Conservation (phyloP, 2,888 invertebrate genomes). For the Lamellibrachia satsuma region DNA sequence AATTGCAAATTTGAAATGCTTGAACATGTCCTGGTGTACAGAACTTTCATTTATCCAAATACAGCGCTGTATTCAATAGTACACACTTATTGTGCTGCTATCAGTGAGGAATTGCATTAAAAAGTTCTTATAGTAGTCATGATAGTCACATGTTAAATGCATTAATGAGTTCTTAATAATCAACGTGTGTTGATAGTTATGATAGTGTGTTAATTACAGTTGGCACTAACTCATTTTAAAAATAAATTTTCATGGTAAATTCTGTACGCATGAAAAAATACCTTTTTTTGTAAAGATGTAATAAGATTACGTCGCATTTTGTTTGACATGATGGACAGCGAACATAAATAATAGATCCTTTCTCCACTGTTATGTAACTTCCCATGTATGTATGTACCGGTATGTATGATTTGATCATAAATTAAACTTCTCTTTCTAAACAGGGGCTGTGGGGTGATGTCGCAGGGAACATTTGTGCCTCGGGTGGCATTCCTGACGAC, state of each 20-base stretch:
- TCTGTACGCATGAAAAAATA: neutral
- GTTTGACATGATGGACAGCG: neutral
- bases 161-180: neutral
- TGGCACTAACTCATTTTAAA: too few relatives aligned
- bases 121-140: neutral
- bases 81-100: neutral
- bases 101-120: neutral
- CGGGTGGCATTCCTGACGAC: conserved; percentile 31
- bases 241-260: neutral
- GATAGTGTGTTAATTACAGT: neutral
- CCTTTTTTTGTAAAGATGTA: neutral
- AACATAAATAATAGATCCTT: neutral
- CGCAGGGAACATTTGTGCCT: conserved; percentile 27
- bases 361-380: neutral
- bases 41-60: neutral
- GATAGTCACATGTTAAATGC: neutral
- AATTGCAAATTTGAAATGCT: too few relatives aligned
- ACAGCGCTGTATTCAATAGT: neutral
- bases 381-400: neutral
- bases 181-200: neutral
- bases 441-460: neutral
- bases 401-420: neutral
- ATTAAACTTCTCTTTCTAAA: neutral
- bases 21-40: too few relatives aligned
- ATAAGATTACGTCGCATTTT: neutral